Evolutionary conservation across 2,888 invertebrate species (phyloP), one percentile per base, ranked within the genome.

Genomic region (Pocota personata): DNA sequence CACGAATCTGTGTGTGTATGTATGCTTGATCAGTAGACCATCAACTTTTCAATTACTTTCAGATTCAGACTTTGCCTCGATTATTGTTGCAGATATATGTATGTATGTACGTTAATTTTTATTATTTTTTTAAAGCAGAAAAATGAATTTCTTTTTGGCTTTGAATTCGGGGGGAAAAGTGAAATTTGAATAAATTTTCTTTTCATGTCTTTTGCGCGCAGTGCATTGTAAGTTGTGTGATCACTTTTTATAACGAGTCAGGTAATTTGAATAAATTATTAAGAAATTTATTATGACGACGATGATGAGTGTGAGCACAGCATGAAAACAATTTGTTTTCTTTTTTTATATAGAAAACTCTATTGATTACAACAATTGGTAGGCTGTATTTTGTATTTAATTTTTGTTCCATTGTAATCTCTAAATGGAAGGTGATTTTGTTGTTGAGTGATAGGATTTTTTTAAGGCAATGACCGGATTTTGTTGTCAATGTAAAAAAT

Each of bases 181-280:
- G 86, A 86, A 86, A 82, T 86, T 86, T 76, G 62, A 86, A 82
- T 86, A 86, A 46, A 72, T 86, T 86, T 82, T 77, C 72, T 86
- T 86, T 69, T 82, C 69, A 72, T 71, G 75, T 71, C 30, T 71
- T 66, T 66, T 40, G 80, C 43, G 16, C 48, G 55, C 37, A 60
- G 30, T 77, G 66, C 32, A 73, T 76, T 69, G 72, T 67, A 48
- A 62, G 71, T 72, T 75, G 46, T 35, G 27, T 64, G 60, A 72
- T 76, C 71, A 57, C 48, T 86, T 86, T 72, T 52, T 76, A 76
- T 76, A 86, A 72, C 72, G 52, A 86, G 84, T 64, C 62, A 46
- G 62, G 75, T 60, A 76, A 71, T 80, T 76, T 80, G 80, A 76
- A 84, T 84, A 80, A 80, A 76, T 80, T 84, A 60, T 80, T 75